Conservation (phyloP, 2,888 invertebrate species). For the Eupithecia exiguata region DNA sequence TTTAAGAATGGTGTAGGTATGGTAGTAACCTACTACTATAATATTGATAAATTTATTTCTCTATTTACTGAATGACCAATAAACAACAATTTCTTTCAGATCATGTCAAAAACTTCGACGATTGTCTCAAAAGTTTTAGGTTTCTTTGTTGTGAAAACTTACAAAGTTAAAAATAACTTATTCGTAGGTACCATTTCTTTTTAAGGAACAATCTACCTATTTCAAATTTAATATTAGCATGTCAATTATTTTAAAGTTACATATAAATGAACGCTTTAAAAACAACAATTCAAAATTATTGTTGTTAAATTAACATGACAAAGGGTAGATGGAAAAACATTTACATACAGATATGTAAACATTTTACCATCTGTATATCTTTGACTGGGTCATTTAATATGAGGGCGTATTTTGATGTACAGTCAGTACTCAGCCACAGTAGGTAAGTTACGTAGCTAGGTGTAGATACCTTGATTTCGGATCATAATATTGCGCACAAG, state of each 20-base stretch:
- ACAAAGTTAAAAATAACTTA: not conserved
- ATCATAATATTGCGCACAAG: not conserved
- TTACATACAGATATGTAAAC: not conserved
- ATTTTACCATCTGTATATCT: not conserved
- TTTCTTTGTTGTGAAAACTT: not conserved
- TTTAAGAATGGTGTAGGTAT: not conserved
- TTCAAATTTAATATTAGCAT: not conserved
- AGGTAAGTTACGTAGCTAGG: not conserved
- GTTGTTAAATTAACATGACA: not conserved
- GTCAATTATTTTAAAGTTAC: not conserved
- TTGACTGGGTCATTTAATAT: slow-evolving; percentile 1
- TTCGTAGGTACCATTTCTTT: not conserved
- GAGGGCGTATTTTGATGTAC: not conserved
- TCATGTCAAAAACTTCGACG: not conserved
- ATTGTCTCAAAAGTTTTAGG: not conserved
- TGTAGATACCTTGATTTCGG: not conserved
- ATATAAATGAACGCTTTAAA: not conserved
- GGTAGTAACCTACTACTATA: not conserved
- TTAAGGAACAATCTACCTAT: not conserved
- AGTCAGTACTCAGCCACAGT: not conserved
- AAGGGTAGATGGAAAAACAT: not conserved
- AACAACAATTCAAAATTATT: not conserved
- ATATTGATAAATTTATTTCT: not conserved
- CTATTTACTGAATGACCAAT: not conserved
- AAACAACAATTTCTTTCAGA: not conserved